These are phyloP conservation scores for Amiota minor DNA, from an alignment of 2,888 invertebrate genomes.

Conservation along the genomic window DNA sequence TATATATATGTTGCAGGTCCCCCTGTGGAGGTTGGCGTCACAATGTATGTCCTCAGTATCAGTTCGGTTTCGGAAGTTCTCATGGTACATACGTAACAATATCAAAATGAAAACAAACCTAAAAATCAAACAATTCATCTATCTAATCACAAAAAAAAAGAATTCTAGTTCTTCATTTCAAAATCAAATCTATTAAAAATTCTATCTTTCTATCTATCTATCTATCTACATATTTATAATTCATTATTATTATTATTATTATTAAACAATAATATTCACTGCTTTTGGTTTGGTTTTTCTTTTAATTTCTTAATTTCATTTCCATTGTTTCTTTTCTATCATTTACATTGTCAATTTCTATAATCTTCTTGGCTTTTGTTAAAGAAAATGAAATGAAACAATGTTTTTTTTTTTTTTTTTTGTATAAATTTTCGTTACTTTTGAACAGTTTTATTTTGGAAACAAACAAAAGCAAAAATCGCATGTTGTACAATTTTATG, in stretches of 20 bases:
- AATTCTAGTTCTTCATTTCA: slow-evolving; percentile 22
- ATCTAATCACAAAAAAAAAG: slow-evolving; percentile 23
- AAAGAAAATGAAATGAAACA: background rate
- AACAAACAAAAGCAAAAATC: slow-evolving; percentile 5
- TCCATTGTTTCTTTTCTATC: too few relatives aligned
- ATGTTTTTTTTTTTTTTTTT: background rate
- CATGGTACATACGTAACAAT: slow-evolving; percentile 83
- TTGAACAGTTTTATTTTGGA: background rate
- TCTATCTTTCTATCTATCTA: background rate
- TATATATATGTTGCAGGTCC: slow-evolving; percentile 85
- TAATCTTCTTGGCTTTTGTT: too few relatives aligned
- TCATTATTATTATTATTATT: background rate
- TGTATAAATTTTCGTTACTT: background rate
- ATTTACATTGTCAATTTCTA: too few relatives aligned
- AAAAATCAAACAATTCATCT: slow-evolving; percentile 32
- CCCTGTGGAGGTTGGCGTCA: slow-evolving; percentile 97
- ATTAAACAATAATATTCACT: too few relatives aligned
- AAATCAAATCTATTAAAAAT: background rate
- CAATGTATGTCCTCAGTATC: slow-evolving; percentile 98
- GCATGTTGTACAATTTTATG: too few relatives aligned
- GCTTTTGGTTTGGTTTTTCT: too few relatives aligned
- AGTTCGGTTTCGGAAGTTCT: slow-evolving; percentile 98
- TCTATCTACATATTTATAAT: background rate
- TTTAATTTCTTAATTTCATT: too few relatives aligned
- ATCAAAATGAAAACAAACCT: slow-evolving; percentile 41